A percentile compares a stretch with the other conserved stretches of the same genome.
phyloP scores from a whole-genome alignment of 2,113 vertebrate species.

The Blennius ocellaris region DNA sequence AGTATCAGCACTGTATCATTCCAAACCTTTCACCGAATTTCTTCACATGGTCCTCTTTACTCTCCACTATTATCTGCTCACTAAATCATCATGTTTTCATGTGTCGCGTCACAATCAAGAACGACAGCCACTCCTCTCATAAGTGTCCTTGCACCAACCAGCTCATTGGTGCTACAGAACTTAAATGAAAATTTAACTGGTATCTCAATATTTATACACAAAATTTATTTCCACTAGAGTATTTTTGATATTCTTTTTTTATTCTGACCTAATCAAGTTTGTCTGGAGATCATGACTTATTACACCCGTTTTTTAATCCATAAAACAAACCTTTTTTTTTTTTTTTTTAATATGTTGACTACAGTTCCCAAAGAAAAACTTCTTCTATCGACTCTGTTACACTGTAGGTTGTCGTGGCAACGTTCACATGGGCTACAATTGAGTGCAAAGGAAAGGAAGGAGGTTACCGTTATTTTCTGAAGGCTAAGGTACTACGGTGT shows the following conservation, averaged over 20 bases:
- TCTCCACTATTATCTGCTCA: slow-evolving; percentile 17
- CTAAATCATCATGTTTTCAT: no score
- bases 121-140: slow-evolving; percentile 57
- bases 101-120: slow-evolving; percentile 49
- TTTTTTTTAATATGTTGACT: slow-evolving; percentile 9
- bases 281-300: slow-evolving; percentile 14
- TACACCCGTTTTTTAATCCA: slow-evolving; percentile 46
- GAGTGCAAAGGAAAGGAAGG: background rate
- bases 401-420: slow-evolving; percentile 34
- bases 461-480: slow-evolving; percentile 7
- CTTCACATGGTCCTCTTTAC: slow-evolving; percentile 1
- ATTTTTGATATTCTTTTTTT: slow-evolving; percentile 78
- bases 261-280: slow-evolving; percentile 47
- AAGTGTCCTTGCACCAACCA: slow-evolving; percentile 78
- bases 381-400: slow-evolving; percentile 40
- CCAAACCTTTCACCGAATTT: slow-evolving; percentile 34
- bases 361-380: slow-evolving; percentile 31
- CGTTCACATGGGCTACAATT: background rate
- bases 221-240: slow-evolving; percentile 66
- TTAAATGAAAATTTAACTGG: slow-evolving; percentile 38
- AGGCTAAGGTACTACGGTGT: slow-evolving; percentile 46
- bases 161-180: slow-evolving; percentile 65
- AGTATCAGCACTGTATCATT: slow-evolving; percentile 38
- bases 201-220: slow-evolving; percentile 65
- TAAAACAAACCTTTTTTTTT: slow-evolving; percentile 3